These are phyloP conservation scores for Rhea pennata DNA, from an alignment of 2,113 vertebrate genomes.

Conservation along the genomic window DNA sequence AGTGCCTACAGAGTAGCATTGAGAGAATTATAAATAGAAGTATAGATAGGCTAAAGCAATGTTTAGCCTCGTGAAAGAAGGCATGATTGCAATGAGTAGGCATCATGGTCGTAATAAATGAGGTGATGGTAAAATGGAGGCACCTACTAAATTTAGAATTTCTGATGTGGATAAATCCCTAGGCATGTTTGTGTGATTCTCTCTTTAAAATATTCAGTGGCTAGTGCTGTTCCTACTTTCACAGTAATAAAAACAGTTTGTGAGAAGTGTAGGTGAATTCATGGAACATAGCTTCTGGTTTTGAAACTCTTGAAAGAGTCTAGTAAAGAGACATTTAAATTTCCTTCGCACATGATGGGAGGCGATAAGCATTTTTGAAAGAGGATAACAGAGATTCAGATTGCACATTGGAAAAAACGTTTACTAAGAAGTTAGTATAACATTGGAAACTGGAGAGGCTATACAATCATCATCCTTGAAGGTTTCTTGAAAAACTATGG, in stretches of 20 bases:
- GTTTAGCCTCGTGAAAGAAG: background rate
- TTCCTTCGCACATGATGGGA: background rate
- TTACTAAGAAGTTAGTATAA: background rate
- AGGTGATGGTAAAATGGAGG: background rate
- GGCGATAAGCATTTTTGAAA: background rate
- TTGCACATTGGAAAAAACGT: background rate
- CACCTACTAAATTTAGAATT: background rate
- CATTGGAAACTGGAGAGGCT: background rate
- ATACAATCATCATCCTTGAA: background rate
- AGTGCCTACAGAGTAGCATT: background rate
- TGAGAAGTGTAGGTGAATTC: background rate
- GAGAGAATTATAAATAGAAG: background rate
- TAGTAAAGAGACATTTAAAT: background rate
- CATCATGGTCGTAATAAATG: background rate
- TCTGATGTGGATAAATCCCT: background rate
- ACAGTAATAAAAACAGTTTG: background rate
- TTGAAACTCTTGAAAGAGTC: background rate
- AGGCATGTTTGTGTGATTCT: background rate
- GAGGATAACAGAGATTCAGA: background rate
- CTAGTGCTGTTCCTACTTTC: background rate
- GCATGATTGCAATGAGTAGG: background rate
- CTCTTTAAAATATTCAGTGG: background rate
- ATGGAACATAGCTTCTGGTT: fast-evolving
- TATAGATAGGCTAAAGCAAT: background rate
- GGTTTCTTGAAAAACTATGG: background rate